These are phyloP conservation scores for Odobenus rosmarus DNA, from an alignment of 2,113 vertebrate genomes.

Conservation along the genomic window DNA sequence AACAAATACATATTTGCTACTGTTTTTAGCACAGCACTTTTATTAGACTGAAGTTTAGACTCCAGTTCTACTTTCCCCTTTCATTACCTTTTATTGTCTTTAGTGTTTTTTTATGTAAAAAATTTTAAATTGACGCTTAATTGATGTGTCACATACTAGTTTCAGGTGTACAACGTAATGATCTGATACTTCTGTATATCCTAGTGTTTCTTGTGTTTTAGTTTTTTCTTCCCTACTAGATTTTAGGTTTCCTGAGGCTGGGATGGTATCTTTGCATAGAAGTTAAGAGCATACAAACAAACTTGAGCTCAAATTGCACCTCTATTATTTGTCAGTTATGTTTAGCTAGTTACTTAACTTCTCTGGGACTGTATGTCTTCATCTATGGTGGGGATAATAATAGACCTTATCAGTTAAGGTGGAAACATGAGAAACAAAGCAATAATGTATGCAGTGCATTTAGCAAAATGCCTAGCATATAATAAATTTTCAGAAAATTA, in stretches of 20 bases:
- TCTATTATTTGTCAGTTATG: background rate
- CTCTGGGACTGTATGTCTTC: background rate
- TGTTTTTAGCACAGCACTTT: background rate
- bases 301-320: background rate
- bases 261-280: background rate
- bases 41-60: background rate
- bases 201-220: background rate
- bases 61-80: background rate
- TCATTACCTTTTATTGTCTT: background rate
- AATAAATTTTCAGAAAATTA: background rate
- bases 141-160: background rate
- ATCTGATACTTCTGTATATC: background rate
- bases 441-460: background rate
- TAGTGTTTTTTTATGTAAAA: background rate
- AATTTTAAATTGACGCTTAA: background rate
- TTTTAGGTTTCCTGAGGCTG: background rate
- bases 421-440: background rate
- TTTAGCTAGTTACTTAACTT: background rate
- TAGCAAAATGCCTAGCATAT: background rate
- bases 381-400: background rate
- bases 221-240: background rate
- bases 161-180: background rate
- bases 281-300: background rate
- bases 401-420: background rate
- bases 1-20: background rate